Evolutionary conservation across 2,888 invertebrate species (phyloP).

Genomic region (Lamellibrachia columna): DNA sequence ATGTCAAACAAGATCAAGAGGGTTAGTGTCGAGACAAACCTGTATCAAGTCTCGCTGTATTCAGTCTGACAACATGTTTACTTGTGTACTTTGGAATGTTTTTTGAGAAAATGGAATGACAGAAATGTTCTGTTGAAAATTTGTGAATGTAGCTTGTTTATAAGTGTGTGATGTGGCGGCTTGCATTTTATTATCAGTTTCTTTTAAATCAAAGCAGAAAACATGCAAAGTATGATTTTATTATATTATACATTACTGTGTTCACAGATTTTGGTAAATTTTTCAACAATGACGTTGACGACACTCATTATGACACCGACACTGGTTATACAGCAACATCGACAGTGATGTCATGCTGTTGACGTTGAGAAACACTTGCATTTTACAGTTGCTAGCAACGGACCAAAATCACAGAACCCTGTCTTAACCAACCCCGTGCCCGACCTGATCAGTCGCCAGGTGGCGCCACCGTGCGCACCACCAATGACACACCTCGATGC

Average conservation of each 20-base stretch:
- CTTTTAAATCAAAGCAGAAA: not conserved
- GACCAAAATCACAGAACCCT: not conserved
- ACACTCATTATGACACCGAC: not conserved
- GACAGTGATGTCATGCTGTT: not conserved
- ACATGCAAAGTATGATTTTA: not conserved
- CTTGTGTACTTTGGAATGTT: not conserved
- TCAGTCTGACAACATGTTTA: not conserved
- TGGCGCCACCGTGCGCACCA: not conserved
- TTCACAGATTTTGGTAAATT: not conserved
- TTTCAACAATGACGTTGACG: not conserved
- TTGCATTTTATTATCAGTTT: not conserved
- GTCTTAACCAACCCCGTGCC: constrained; percentile 31
- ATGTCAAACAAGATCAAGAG: constrained; percentile 1
- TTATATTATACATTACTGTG: not conserved
- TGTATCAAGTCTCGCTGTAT: not conserved
- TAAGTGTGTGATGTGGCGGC: not conserved
- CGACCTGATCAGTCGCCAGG: constrained; percentile 40
- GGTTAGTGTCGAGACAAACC: not conserved
- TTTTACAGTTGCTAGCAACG: not conserved
- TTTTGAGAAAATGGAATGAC: not conserved
- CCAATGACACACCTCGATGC: constrained; percentile 10
- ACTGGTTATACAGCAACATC: not conserved
- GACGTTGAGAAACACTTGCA: not conserved
- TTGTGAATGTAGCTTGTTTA: not conserved
- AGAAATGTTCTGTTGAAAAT: not conserved